phyloP scores from a whole-genome alignment of 2,888 invertebrate genomes.

The Heliconius charithonia region DNA sequence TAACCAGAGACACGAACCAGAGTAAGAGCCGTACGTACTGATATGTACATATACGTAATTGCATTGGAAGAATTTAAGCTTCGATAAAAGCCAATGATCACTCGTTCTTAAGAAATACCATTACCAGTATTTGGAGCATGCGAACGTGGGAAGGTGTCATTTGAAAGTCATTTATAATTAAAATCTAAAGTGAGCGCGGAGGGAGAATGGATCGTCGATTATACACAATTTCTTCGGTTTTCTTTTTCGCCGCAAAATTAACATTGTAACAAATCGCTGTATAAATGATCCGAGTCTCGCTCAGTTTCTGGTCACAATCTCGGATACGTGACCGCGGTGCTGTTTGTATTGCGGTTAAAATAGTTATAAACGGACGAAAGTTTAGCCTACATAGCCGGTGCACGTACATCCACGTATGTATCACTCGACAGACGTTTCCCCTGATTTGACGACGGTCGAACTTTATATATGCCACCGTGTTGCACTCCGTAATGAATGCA shows the following conservation, averaged over 20 bases:
- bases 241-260: slow-evolving; percentile 58
- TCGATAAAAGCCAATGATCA: slow-evolving; percentile 49
- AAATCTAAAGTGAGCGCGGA: slow-evolving; percentile 60
- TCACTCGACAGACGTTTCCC: slow-evolving; percentile 72
- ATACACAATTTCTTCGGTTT: slow-evolving; percentile 45
- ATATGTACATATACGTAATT: slow-evolving; percentile 38
- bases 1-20: slow-evolving; percentile 34
- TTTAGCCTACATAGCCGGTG: slow-evolving; percentile 69
- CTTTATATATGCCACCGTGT: slow-evolving; percentile 73
- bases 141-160: slow-evolving; percentile 73
- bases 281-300: slow-evolving; percentile 59
- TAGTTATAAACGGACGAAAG: slow-evolving; percentile 73
- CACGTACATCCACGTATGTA: slow-evolving; percentile 65
- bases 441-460: slow-evolving; percentile 68
- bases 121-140: slow-evolving; percentile 72
- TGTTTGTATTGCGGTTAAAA: slow-evolving; percentile 76
- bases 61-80: slow-evolving; percentile 36
- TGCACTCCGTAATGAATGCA: slow-evolving; percentile 75
- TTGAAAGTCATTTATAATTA: slow-evolving; percentile 60
- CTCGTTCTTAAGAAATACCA: slow-evolving; percentile 54
- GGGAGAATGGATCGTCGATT: slow-evolving; percentile 57
- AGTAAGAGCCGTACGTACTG: slow-evolving; percentile 15
- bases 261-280: slow-evolving; percentile 56
- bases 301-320: slow-evolving; percentile 60
- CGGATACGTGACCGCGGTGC: slow-evolving; percentile 72